Conservation (phyloP, 2,888 invertebrate species). For the Cryptus armator region DNA sequence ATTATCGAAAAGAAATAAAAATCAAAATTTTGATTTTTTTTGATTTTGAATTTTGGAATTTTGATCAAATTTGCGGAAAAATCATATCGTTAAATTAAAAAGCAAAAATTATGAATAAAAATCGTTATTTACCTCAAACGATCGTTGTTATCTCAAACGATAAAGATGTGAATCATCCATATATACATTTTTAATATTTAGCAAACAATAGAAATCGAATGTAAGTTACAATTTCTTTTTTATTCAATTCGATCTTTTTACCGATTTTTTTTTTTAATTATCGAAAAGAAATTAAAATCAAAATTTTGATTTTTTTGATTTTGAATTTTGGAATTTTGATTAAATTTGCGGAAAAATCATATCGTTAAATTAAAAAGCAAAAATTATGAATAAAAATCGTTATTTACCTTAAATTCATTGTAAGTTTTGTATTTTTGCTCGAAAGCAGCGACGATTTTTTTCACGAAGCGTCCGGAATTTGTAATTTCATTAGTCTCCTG, state of each 20-base stretch:
- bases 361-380: not conserved
- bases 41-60: too few relatives aligned
- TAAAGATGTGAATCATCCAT: too few relatives aligned
- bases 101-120: too few relatives aligned
- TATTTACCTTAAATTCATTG: constrained; percentile 61
- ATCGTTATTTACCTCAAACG: too few relatives aligned
- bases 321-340: not conserved
- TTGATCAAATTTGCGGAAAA: too few relatives aligned
- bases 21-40: too few relatives aligned
- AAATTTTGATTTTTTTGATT: too few relatives aligned
- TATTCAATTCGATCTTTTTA: not conserved
- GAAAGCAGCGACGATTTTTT: constrained; percentile 78
- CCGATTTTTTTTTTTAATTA: too few relatives aligned
- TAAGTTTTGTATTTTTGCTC: constrained; percentile 75
- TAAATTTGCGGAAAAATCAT: not conserved
- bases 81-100: too few relatives aligned
- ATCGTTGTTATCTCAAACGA: too few relatives aligned
- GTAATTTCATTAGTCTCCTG: constrained; percentile 14
- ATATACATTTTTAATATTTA: not conserved
- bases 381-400: constrained; percentile 3
- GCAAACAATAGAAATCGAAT: not conserved
- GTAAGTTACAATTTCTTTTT: not conserved
- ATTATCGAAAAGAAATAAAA: not conserved
- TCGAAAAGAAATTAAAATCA: not conserved
- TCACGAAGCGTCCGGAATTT: constrained; percentile 76